Evolutionary conservation across 35 echinoderm and acorn worm species (phyloP).

Genomic region (Lytechinus pictus): DNA sequence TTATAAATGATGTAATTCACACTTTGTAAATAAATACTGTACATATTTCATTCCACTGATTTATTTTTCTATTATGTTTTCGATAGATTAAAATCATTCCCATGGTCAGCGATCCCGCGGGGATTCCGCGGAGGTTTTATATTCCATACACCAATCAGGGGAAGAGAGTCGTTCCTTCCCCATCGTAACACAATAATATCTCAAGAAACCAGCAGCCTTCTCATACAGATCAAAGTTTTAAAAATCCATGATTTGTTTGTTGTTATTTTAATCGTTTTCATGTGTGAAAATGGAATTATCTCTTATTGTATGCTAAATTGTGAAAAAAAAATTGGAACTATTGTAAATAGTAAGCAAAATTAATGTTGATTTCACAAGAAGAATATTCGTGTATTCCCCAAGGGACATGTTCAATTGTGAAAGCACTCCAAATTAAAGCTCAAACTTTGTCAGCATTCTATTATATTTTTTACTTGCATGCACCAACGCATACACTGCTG

Average conservation of each 20-base stretch:
- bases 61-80: neutral
- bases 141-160: no score
- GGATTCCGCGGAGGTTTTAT: no score
- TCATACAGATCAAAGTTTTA: no score
- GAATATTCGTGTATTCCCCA: neutral
- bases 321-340: neutral
- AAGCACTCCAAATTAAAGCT: neutral
- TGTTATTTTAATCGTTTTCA: no score
- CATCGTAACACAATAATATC: no score
- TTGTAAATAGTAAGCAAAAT: neutral
- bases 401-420: neutral
- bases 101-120: neutral
- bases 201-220: no score
- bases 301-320: no score
- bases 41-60: neutral
- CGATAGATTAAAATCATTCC: neutral
- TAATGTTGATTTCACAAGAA: neutral
- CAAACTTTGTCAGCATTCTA: neutral
- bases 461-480: neutral
- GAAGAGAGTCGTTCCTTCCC: no score
- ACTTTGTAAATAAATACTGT: neutral
- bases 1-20: neutral
- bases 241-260: no score
- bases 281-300: no score
- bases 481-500: neutral